phyloP scores from a whole-genome alignment of 92 coral and sea anemone genomes.

The Phenganax subtilis region DNA sequence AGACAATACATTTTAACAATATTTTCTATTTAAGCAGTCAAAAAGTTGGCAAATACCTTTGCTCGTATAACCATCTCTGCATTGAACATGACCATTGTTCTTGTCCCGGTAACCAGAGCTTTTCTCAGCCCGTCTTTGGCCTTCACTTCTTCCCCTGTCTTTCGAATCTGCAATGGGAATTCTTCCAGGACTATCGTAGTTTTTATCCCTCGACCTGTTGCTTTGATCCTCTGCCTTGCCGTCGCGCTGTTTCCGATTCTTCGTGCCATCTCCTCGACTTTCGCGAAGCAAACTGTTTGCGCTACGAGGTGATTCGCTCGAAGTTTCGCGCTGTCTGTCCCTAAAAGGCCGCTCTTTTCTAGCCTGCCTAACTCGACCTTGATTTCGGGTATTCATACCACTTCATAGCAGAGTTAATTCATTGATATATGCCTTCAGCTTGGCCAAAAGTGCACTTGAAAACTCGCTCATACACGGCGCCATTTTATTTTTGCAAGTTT shows the following conservation, averaged over 20 bases:
- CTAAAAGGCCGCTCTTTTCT: constrained; percentile 99
- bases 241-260: constrained; percentile 79
- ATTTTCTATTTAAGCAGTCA: neutral
- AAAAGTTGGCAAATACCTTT: constrained; percentile 40
- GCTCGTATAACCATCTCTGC: constrained; percentile 55
- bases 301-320: constrained; percentile 89
- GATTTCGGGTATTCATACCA: constrained; percentile 99
- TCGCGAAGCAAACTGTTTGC: constrained; percentile 82
- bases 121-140: constrained; percentile 61
- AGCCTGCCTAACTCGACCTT: constrained; percentile 99
- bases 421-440: constrained; percentile 57
- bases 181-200: constrained; percentile 39
- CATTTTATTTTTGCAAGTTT: constrained; percentile 65
- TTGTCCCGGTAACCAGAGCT: constrained; percentile 62
- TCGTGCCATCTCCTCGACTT: constrained; percentile 72
- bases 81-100: constrained; percentile 52
- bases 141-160: constrained; percentile 62
- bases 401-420: constrained; percentile 83
- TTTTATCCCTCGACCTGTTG: constrained; percentile 27
- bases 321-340: constrained; percentile 84
- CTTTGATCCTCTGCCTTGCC: constrained; percentile 72
- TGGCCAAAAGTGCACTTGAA: constrained; percentile 57
- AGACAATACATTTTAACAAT: constrained; percentile 9
- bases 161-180: constrained; percentile 67
- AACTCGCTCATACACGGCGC: constrained; percentile 67